Percentiles rank a stretch among this genome's conserved stretches.
Conservation (phyloP, 1,140 invertebrate genomes). For the Polyergus mexicanus region DNA sequence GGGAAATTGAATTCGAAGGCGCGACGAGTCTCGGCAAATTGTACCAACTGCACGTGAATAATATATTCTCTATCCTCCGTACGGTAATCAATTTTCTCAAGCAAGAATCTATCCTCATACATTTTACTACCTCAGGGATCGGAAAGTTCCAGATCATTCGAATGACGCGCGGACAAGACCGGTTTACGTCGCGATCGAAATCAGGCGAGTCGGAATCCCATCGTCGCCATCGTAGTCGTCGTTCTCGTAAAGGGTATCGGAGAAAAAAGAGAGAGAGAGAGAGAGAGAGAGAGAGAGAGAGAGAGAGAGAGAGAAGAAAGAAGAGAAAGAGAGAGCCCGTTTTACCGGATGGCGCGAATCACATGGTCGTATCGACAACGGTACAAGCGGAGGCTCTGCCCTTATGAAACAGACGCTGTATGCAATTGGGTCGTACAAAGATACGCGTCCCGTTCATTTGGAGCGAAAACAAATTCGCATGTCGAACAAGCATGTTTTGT, state of each 20-base stretch:
- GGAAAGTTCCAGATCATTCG: conserved; percentile 48
- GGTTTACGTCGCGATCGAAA: conserved; percentile 48
- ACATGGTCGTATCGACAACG: conserved; percentile 61
- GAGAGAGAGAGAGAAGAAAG: background rate
- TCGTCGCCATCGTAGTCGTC: background rate
- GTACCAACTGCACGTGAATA: conserved; percentile 4
- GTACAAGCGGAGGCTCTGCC: conserved; percentile 51
- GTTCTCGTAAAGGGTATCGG: background rate
- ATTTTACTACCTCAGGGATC: conserved; percentile 39
- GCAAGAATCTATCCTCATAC: conserved; percentile 38
- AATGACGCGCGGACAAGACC: conserved; percentile 21
- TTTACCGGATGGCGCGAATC: conserved; percentile 53
- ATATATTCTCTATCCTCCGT: background rate
- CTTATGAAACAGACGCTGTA: conserved; percentile 43
- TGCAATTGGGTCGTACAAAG: conserved; percentile 71
- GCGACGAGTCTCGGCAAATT: background rate
- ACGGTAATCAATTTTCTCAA: conserved; percentile 34
- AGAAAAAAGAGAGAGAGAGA: background rate
- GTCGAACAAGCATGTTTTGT: conserved; percentile 24
- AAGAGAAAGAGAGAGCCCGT: conserved; percentile 13
- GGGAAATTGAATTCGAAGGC: conserved; percentile 6
- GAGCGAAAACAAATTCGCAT: conserved; percentile 51
- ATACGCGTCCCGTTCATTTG: conserved; percentile 23
- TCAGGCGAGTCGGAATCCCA: conserved; percentile 26
- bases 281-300: no score